A percentile compares a stretch with the other conserved stretches of the same genome.
Evolutionary conservation across 2,113 vertebrate species (phyloP).

Genomic region (Thinocorus orbignyianus): DNA sequence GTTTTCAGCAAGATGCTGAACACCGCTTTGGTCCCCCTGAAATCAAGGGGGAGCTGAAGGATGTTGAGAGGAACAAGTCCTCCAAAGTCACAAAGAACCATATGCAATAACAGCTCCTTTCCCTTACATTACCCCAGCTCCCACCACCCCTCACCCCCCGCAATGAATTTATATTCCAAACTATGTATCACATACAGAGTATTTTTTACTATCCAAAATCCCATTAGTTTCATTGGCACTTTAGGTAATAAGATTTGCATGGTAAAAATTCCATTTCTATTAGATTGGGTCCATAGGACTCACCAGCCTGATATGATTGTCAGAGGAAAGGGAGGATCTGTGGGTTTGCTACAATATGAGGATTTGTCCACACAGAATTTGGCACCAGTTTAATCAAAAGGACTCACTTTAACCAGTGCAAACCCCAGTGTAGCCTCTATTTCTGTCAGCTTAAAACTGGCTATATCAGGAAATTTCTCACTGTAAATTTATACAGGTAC

Average conservation of each 20-base stretch:
- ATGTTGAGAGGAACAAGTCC: not conserved
- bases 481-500: not conserved
- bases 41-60: not conserved
- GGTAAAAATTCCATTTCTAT: slow-evolving; percentile 75
- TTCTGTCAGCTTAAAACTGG: slow-evolving; percentile 53
- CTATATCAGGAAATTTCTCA: slow-evolving; percentile 24
- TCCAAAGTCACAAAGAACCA: slow-evolving; percentile 20
- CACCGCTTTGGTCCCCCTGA: not conserved
- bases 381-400: slow-evolving; percentile 67
- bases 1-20: not conserved
- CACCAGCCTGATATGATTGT: slow-evolving; percentile 70
- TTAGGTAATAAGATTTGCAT: slow-evolving; percentile 77
- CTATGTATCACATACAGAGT: slow-evolving; percentile 43
- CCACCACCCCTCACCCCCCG: too few species aligned
- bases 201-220: slow-evolving; percentile 63
- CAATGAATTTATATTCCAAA: slow-evolving; percentile 63
- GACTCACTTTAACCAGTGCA: slow-evolving; percentile 54
- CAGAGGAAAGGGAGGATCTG: slow-evolving; percentile 62
- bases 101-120: slow-evolving; percentile 9
- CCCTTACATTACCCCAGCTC: not conserved
- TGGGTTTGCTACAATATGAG: slow-evolving; percentile 65
- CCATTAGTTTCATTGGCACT: slow-evolving; percentile 63
- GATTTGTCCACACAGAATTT: slow-evolving; percentile 70
- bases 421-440: slow-evolving; percentile 41
- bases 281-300: slow-evolving; percentile 72